A percentile compares a stretch with the other conserved stretches of the same genome.
Conservation (phyloP, 2,797 vertebrate species). For the Pangasius krempfi region DNA sequence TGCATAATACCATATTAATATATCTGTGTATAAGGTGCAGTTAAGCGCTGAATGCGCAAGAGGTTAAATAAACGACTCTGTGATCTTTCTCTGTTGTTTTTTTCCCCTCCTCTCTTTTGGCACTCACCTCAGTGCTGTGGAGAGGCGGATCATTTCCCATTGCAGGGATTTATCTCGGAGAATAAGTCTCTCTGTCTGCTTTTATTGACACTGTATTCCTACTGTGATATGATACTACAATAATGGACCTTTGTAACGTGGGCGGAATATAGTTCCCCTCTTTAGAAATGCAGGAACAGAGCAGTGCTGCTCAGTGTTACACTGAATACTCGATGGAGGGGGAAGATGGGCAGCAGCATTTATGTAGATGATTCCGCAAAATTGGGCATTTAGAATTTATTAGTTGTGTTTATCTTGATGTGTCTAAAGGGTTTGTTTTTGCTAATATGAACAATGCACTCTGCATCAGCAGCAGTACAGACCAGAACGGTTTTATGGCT, state of each 20-base stretch:
- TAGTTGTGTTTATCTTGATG: neutral
- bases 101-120: conserved; percentile 23
- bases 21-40: conserved; percentile 67
- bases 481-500: conserved; percentile 54
- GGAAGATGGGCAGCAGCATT: neutral
- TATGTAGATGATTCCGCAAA: conserved; percentile 16
- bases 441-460: neutral
- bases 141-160: conserved; percentile 52
- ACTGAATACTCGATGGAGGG: neutral
- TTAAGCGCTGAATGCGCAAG: conserved; percentile 64
- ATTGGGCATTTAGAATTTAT: neutral
- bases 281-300: conserved; percentile 65
- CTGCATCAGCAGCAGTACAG: conserved; percentile 62
- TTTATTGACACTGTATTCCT: conserved; percentile 57
- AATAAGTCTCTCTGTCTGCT: conserved; percentile 54
- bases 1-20: conserved; percentile 78
- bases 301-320: neutral
- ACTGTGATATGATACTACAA: conserved; percentile 61
- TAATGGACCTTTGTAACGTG: conserved; percentile 63
- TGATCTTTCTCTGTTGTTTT: conserved; percentile 41
- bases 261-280: conserved; percentile 68
- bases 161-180: conserved; percentile 52
- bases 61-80: conserved; percentile 61
- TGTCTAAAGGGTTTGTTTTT: neutral
- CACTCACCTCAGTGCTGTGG: conserved; percentile 41